Evolutionary conservation across 2,113 vertebrate species (phyloP).

Genomic region (Ellobius talpinus): DNA sequence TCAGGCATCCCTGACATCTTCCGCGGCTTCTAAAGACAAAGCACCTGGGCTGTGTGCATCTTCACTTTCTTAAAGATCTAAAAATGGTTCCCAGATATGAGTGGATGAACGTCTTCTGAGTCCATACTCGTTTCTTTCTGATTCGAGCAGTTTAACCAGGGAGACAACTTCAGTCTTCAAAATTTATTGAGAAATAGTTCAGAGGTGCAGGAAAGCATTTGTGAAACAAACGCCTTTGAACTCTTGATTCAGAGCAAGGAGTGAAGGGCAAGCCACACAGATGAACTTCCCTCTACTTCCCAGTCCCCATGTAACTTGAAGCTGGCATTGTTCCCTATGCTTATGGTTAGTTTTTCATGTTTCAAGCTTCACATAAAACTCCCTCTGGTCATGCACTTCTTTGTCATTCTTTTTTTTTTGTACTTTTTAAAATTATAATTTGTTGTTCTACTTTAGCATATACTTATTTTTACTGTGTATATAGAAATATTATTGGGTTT

Average conservation of each 20-base stretch:
- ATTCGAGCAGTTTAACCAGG: conserved; percentile 43
- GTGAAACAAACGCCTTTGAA: not conserved
- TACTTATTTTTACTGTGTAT: not conserved
- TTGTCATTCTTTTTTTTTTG: conserved; percentile 13
- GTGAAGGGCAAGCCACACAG: not conserved
- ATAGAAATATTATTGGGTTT: not conserved
- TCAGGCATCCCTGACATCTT: not conserved
- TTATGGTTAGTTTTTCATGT: not conserved
- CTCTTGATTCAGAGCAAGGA: not conserved
- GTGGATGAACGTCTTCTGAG: not conserved
- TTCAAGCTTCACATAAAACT: not conserved
- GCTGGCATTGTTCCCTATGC: not conserved
- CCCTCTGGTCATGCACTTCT: not conserved
- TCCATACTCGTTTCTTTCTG: not conserved
- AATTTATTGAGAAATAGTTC: conserved; percentile 42
- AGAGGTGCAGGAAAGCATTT: not conserved
- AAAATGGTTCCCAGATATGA: not conserved
- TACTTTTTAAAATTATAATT: not conserved
- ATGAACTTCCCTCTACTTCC: not conserved
- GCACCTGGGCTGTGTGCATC: not conserved
- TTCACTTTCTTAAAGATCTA: conserved; percentile 12
- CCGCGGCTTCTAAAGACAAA: conserved; percentile 34
- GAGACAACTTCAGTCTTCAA: conserved; percentile 7
- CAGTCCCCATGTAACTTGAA: not conserved
- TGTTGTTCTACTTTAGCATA: not conserved